Base-by-base conservation (phyloP, 1,140 invertebrate genomes). In the Marisa cornuarietis region DNA sequence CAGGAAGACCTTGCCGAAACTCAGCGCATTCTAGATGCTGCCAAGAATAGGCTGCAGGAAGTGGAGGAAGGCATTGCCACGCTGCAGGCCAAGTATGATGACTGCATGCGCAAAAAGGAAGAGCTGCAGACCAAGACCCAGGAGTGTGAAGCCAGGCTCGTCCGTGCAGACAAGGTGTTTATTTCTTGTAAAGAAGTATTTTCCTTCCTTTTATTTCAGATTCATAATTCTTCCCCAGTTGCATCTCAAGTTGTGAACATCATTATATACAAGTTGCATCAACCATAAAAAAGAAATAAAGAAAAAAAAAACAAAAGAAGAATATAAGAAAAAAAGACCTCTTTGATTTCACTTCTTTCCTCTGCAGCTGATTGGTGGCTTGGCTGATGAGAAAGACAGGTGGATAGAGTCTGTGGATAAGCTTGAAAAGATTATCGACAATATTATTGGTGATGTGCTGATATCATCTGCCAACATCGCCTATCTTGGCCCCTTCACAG, bases 11-110 rank as follows among this genome's bases (percentile, higher is more conserved):
- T 92, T 31, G 87, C 85, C 13, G 88, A 91, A 79, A 91, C 91
- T 13, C 90, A 91, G 85, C 80, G 84, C 20, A 85, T 88, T 61
- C 82, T 91, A 63, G 90, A 90, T 80, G 88, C 81, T 16, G 90
- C 91, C n/a, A 91, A 90, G 78, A 82, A 81, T 4, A 83, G 88
- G 65, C 84, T 92, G 20, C 85, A 88, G 42, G 88, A 90, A 49
- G 90, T 91, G 16, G 88, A 90, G 76, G 89, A 91, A 76, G 90
- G 90, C 82, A 94, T 91, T 22, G 87, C 87, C 7, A 90, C 87
- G 1, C 83, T 92, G 72, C 88, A 91, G 82, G 90, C 90, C 49
- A 91, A 91, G 79, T 92, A 91, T 82, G 91, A 92, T 20, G 91
- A 91, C 72, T 90, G 89, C 80, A 86, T 91, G 31, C 71, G 87